Percentiles rank a stretch among this genome's conserved stretches.
phyloP scores from a whole-genome alignment of 2,888 invertebrate genomes.

The Marronus borbonicus region DNA sequence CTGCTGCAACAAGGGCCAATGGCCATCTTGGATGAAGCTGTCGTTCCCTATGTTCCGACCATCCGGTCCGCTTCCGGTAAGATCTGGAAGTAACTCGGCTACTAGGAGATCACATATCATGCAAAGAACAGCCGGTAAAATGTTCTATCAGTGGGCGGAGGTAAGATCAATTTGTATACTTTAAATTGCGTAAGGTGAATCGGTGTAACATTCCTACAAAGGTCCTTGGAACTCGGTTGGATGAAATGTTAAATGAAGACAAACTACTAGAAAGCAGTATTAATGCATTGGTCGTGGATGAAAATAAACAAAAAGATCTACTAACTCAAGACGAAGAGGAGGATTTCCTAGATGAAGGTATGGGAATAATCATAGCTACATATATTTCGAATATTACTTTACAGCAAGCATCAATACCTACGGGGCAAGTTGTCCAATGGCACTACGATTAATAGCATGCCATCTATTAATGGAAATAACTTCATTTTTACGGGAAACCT shows the following conservation, averaged over 20 bases:
- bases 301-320: constrained; percentile 84
- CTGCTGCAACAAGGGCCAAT: constrained; percentile 97
- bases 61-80: constrained; percentile 75
- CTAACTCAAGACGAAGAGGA: constrained; percentile 93
- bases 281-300: constrained; percentile 80
- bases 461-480: constrained; percentile 97
- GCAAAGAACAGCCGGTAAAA: constrained; percentile 93
- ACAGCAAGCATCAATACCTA: constrained; percentile 72
- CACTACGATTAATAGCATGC: constrained; percentile 93
- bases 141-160: constrained; percentile 98
- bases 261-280: constrained; percentile 81
- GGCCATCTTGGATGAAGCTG: constrained; percentile 98
- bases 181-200: too few relatives aligned
- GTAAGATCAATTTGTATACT: constrained; percentile 66
- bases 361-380: constrained; percentile 4
- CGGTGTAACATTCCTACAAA: constrained; percentile 57
- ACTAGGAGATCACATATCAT: constrained; percentile 77
- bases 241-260: constrained; percentile 91
- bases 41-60: constrained; percentile 84
- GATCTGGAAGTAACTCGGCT: constrained; percentile 68
- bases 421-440: constrained; percentile 90
- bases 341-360: constrained; percentile 97
- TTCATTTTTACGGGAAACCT: constrained; percentile 96
- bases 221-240: constrained; percentile 90
- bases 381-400: background rate